A percentile compares a stretch with the other conserved stretches of the same genome.
Conservation (phyloP, 2,888 invertebrate species). For the Branchellion lobata region DNA sequence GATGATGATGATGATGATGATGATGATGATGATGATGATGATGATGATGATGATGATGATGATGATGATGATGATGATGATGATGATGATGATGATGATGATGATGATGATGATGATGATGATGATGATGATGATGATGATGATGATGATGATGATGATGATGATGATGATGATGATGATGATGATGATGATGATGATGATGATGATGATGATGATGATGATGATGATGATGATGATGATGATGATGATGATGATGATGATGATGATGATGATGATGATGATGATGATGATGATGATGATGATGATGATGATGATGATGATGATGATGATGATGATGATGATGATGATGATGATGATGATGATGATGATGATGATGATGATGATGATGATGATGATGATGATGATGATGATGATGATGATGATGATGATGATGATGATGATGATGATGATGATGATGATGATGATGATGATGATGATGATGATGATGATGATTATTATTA, state of each 20-base stretch:
- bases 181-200: not conserved
- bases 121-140: not conserved
- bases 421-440: not conserved
- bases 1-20: not conserved
- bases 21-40: not conserved
- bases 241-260: slow-evolving; percentile 10
- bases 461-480: slow-evolving; percentile 4
- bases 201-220: not conserved
- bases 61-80: slow-evolving; percentile 19
- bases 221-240: slow-evolving; percentile 19
- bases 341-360: slow-evolving; percentile 15
- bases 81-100: not conserved
- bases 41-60: not conserved
- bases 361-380: not conserved
- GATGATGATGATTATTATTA: too few relatives aligned
- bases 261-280: slow-evolving; percentile 1
- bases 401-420: slow-evolving; percentile 32
- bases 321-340: not conserved
- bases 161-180: slow-evolving; percentile 13
- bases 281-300: slow-evolving; percentile 3
- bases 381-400: slow-evolving; percentile 26
- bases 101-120: slow-evolving; percentile 19
- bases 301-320: not conserved
- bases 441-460: not conserved
- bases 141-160: not conserved